Conservation (phyloP, 2,113 vertebrate genomes). For the Mormoops blainvillei region DNA sequence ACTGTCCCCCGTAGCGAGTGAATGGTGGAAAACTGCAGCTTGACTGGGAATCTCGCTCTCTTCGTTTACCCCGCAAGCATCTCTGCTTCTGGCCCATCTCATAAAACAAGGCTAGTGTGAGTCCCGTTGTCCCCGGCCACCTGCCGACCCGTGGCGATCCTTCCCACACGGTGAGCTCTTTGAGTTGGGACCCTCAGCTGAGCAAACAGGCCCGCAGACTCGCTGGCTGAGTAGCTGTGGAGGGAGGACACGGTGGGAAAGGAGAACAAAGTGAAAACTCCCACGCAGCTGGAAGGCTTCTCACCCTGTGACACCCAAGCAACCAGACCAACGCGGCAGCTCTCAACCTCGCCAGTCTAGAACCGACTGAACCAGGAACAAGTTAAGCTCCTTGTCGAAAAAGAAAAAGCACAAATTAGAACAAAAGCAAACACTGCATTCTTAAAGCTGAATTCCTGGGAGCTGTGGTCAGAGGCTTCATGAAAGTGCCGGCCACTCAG, state of each 20-base stretch:
- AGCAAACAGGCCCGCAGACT: neutral
- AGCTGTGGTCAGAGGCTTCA: conserved; percentile 59
- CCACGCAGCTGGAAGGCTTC: conserved; percentile 40
- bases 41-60: neutral
- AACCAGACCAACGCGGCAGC: conserved; percentile 60
- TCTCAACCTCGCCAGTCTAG: conserved; percentile 72
- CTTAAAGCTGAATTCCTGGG: conserved; percentile 67
- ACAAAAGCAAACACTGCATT: neutral
- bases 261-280: conserved; percentile 64
- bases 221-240: neutral
- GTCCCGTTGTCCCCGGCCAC: too few relatives aligned
- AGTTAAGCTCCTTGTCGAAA: conserved; percentile 62
- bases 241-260: neutral
- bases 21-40: too few relatives aligned
- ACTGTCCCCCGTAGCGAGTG: neutral
- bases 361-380: conserved; percentile 73
- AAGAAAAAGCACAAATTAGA: neutral
- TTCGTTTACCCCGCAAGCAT: neutral
- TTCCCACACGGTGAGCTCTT: neutral
- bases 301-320: conserved; percentile 51
- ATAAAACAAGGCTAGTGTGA: neutral
- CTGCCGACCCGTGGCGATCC: rapidly evolving
- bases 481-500: conserved; percentile 17
- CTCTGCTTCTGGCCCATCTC: neutral
- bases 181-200: neutral